These are phyloP conservation scores for Grus americana DNA, from an alignment of 2,113 vertebrate genomes.

Conservation along the genomic window DNA sequence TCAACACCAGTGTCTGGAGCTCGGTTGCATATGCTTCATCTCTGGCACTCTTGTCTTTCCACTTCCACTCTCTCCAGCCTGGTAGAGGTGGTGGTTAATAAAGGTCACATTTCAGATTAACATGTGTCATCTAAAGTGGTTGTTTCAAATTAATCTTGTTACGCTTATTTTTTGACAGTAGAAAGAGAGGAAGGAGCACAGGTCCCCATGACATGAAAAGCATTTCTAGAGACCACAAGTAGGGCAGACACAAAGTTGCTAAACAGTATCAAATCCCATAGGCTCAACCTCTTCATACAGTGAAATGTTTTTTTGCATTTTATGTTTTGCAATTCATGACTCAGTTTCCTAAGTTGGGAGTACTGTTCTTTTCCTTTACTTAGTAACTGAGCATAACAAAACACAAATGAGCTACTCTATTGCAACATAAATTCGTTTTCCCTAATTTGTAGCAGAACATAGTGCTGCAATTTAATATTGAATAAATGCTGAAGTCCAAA, in stretches of 20 bases:
- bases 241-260: background rate
- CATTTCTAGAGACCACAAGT: background rate
- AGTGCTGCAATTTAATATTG: background rate
- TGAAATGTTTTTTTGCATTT: background rate
- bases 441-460: background rate
- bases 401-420: background rate
- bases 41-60: background rate
- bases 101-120: background rate
- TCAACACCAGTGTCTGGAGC: background rate
- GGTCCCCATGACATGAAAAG: background rate
- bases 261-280: background rate
- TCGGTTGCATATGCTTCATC: fast-evolving
- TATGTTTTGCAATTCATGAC: background rate
- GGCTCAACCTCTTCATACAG: background rate
- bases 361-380: background rate
- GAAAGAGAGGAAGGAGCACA: background rate
- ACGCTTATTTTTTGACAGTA: background rate
- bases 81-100: background rate
- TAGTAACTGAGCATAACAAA: background rate
- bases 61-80: background rate
- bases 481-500: background rate
- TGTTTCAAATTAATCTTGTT: background rate
- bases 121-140: background rate
- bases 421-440: background rate
- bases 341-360: background rate